Evolutionary conservation across 37 sponge, comb jelly and placozoan genomes (phyloP).

Genomic region (Spongia lamella): DNA sequence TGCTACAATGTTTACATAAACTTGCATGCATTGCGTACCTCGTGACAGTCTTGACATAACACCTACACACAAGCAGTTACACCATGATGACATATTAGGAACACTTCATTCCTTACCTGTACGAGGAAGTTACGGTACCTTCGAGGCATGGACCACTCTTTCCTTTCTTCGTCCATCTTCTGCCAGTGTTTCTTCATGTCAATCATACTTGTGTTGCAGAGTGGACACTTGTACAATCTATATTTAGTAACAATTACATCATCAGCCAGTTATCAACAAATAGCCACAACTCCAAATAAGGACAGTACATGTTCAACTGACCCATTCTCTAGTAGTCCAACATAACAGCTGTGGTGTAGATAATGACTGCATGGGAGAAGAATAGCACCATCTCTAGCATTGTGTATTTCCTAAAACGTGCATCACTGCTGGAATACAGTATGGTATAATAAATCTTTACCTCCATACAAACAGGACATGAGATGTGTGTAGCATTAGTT

Average conservation of each 20-base stretch:
- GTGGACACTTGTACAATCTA: conserved; percentile 77
- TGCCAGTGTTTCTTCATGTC: conserved; percentile 63
- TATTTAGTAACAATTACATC: neutral
- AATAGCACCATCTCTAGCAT: conserved; percentile 35
- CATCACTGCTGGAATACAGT: neutral
- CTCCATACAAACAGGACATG: conserved; percentile 74
- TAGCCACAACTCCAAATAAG: too few species aligned
- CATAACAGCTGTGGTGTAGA: conserved; percentile 52
- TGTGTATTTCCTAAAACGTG: conserved; percentile 60
- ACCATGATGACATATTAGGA: too few species aligned
- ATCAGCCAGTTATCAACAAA: too few species aligned
- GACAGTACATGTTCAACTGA: too few species aligned
- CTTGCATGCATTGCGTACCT: neutral
- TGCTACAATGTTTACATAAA: too few species aligned
- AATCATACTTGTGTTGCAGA: conserved; percentile 58
- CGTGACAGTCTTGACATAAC: neutral
- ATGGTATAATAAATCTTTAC: conserved; percentile 3
- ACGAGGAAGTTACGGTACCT: conserved; percentile 64
- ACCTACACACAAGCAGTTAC: conserved; percentile 1
- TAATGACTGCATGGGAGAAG: conserved; percentile 64
- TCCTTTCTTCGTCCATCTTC: conserved; percentile 51
- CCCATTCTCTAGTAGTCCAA: conserved; percentile 31
- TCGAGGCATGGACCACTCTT: conserved; percentile 55
- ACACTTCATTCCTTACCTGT: conserved; percentile 22
- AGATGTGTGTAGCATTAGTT: conserved; percentile 23